Conservation (phyloP, 2,888 invertebrate genomes). For the Diarsia mendica region DNA sequence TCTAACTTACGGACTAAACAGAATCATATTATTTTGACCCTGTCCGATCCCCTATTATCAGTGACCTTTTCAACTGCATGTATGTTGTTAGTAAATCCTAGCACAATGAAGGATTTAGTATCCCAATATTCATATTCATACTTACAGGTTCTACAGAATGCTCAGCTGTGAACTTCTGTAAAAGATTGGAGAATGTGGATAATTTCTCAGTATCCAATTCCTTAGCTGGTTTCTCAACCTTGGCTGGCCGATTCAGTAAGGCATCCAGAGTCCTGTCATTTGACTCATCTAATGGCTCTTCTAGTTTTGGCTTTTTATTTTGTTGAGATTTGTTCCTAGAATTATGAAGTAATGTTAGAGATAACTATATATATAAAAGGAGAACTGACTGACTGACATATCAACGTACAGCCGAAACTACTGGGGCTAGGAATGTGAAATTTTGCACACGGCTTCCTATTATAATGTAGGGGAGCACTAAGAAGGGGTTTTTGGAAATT, state of each 20-base stretch:
- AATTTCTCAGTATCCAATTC: slow-evolving; percentile 82
- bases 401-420: too few species aligned
- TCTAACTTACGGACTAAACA: too few species aligned
- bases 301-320: slow-evolving; percentile 79
- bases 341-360: not conserved
- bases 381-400: too few species aligned
- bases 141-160: slow-evolving; percentile 85
- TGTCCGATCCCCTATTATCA: too few species aligned
- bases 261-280: slow-evolving; percentile 91
- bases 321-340: slow-evolving; percentile 76
- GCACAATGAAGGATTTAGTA: not conserved
- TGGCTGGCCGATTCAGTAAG: slow-evolving; percentile 84
- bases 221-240: slow-evolving; percentile 78
- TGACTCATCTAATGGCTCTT: slow-evolving; percentile 83
- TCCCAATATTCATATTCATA: slow-evolving; percentile 39
- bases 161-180: slow-evolving; percentile 87
- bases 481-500: too few species aligned
- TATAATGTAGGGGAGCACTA: too few species aligned
- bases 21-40: too few species aligned
- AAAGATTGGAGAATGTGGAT: slow-evolving; percentile 86
- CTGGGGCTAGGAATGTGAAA: too few species aligned
- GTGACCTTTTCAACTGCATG: too few species aligned
- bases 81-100: too few species aligned
- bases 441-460: too few species aligned
- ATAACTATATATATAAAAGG: too few species aligned